Base-by-base conservation (phyloP, 2,888 invertebrate species). In the Chaetogeoica ovagalla region DNA sequence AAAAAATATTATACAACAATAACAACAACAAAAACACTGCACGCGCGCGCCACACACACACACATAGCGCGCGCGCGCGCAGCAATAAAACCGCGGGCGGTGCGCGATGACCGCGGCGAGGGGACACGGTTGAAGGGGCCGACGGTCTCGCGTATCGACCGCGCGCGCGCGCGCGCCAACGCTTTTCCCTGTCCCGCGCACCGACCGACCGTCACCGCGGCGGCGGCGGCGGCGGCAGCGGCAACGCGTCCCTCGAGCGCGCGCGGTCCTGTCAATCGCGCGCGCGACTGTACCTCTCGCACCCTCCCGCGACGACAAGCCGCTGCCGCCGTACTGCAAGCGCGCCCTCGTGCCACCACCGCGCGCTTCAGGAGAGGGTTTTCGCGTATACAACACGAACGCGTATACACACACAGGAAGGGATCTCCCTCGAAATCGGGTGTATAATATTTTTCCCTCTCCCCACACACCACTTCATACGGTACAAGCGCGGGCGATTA, bases 111-210 rank as follows among this genome's bases (percentile, higher is more conserved):
- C 68, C 55, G 30, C 37, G 37, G 48, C 30, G 55, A 48, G 69
- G 19, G 55, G 1, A 17, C 5, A 55, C 37, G 74, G 52, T 68
- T 11, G 69, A 65, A 65, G 21, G 77, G 77, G 77, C 30, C 30
- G 30, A 77, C 43, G 77, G 68, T 62, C 57, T 77, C 66, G 77
- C 77, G 77, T 77, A 77, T 77, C 77, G 77, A 77, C 77, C 77
- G 77, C 70, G 63, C 77, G 39, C 76, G 57, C 68, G 48, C 73
- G 30, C 11, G 63, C 48, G 4, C 1, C 30, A 21, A 62, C 37
- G 63, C n/a, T 52, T 17, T 21, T 23, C 39, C 48, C 55, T 37
- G 4, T 30, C 59, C 68, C 11, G 30, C 68, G 72, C 23, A 23
- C n/a, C 65, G 19, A 11, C n/a, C 30, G 43, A 43, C 63, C 30